Conservation (phyloP, 2,113 vertebrate genomes). For the Ramphastos sulfuratus region DNA sequence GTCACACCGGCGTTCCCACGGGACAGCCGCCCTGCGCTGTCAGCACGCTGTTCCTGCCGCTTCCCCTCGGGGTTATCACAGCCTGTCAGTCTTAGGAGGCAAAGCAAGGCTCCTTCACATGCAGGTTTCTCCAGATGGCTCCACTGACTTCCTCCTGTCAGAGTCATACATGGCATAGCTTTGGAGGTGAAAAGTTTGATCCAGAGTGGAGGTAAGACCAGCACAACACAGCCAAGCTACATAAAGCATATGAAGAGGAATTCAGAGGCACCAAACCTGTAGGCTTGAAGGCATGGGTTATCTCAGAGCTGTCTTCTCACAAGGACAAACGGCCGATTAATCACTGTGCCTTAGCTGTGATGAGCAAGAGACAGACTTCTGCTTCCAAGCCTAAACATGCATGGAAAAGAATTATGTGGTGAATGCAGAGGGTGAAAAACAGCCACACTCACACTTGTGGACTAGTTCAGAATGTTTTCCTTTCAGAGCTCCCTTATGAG, state of each 20-base stretch:
- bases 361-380: background rate
- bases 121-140: background rate
- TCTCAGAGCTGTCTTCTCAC: background rate
- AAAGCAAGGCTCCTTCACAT: background rate
- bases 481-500: background rate
- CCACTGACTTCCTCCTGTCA: background rate
- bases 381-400: background rate
- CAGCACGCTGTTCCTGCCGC: background rate
- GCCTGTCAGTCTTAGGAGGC: background rate
- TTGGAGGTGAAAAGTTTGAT: background rate
- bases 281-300: background rate
- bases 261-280: background rate
- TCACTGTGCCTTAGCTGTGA: background rate
- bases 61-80: background rate
- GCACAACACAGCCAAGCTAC: background rate
- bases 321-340: background rate
- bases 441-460: background rate
- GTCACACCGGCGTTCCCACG: fast-evolving
- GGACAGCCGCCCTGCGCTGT: background rate
- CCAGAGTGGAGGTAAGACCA: background rate
- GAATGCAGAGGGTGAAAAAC: background rate
- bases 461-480: background rate
- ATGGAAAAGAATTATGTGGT: background rate
- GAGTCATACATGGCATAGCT: background rate
- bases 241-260: background rate